Conservation (phyloP, 1,140 invertebrate genomes). For the Ceratina calcarata region DNA sequence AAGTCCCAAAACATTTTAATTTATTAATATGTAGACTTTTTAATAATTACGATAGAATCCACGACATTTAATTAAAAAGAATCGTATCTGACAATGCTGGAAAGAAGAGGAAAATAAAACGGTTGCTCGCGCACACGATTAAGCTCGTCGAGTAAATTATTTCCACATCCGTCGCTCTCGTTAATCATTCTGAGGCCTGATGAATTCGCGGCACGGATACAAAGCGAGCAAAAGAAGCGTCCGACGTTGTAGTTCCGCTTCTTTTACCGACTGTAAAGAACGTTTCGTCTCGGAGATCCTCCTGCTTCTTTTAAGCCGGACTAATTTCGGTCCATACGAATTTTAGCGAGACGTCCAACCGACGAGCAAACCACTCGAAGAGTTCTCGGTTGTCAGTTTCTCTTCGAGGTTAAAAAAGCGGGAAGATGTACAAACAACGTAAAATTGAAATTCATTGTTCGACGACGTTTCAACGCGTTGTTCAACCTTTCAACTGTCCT, state of each 20-base stretch:
- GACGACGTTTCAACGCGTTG: neutral
- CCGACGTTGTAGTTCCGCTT: neutral
- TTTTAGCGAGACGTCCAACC: constrained; percentile 37
- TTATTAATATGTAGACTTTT: no score
- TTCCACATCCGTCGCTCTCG: neutral
- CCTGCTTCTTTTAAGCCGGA: constrained; percentile 40
- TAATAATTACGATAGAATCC: no score
- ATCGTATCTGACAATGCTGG: no score
- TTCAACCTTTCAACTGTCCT: constrained; percentile 1
- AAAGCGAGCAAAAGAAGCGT: neutral
- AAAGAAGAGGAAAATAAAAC: no score
- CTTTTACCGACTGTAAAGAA: neutral
- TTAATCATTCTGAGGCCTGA: neutral
- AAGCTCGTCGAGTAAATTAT: neutral
- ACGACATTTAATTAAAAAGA: no score
- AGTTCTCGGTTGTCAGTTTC: no score
- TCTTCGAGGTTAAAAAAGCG: no score
- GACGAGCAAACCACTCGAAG: neutral
- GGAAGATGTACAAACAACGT: neutral
- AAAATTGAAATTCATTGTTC: constrained; percentile 35
- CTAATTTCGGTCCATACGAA: constrained; percentile 15
- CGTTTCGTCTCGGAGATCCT: neutral
- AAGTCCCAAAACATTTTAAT: no score
- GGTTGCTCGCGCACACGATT: neutral
- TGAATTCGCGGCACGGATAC: constrained; percentile 2